phyloP scores from a whole-genome alignment of 2,797 vertebrate genomes.

The Etheostoma perlongum region DNA sequence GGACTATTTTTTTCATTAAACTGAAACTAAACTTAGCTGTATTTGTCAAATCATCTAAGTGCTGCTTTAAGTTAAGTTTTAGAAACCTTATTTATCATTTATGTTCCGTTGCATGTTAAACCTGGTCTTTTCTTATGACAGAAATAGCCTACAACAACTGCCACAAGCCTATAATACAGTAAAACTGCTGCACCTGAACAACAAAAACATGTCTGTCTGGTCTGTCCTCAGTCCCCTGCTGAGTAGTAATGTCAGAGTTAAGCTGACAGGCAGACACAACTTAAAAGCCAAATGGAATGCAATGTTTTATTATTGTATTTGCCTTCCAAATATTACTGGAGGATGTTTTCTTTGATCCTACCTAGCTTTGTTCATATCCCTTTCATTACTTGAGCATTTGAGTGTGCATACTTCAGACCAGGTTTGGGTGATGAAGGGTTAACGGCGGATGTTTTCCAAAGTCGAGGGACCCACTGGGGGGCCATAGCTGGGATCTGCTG shows the following conservation, averaged over 20 bases:
- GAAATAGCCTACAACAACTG: neutral
- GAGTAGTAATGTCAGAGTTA: conserved; percentile 62
- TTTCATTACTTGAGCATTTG: conserved; percentile 81
- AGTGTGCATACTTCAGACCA: conserved; percentile 52
- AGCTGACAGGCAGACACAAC: conserved; percentile 71
- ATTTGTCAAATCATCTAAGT: no score
- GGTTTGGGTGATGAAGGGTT: conserved; percentile 58
- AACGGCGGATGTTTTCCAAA: conserved; percentile 62
- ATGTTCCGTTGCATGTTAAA: neutral
- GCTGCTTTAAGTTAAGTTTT: neutral
- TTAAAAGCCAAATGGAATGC: conserved; percentile 62
- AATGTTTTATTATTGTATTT: conserved; percentile 57
- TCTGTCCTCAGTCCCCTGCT: conserved; percentile 52
- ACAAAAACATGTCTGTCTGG: conserved; percentile 40
- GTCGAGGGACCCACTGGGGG: conserved; percentile 45
- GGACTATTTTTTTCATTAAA: no score
- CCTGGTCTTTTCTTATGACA: neutral
- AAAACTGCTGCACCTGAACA: neutral
- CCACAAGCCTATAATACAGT: neutral
- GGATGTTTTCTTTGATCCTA: conserved; percentile 69
- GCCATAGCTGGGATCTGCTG: conserved; percentile 22
- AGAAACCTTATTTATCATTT: neutral
- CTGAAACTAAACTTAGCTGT: no score
- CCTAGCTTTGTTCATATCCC: conserved; percentile 59
- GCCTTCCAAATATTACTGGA: conserved; percentile 60